Base-by-base conservation (phyloP, 2,797 vertebrate genomes). In the Podarcis lilfordi region DNA sequence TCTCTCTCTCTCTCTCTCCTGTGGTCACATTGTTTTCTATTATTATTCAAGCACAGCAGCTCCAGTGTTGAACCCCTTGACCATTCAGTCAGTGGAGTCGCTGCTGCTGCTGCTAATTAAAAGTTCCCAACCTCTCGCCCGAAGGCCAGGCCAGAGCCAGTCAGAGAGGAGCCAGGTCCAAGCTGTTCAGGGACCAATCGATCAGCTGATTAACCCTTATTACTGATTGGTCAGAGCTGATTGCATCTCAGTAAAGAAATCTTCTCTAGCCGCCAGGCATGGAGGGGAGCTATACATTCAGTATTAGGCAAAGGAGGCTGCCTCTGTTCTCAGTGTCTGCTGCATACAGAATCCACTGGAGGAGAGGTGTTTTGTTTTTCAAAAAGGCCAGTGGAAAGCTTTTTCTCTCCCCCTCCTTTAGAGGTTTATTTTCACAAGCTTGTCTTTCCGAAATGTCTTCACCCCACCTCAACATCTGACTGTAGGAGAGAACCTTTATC, bases 161-260 rank as follows among this genome's bases (percentile, higher is more conserved):
- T 97, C 97, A 93, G 94, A 96, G 96, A 96, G 96, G 96, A 96
- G 96, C 96, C 96, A 95, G 94, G 95, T 90, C 95, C 92, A 85
- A 95, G 93, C 95, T 96, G 96, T 94, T 92, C 93, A 85, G 96
- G 96, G 95, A 95, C 95, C 91, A 95, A 98, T 98, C 97, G 97
- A 98, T 98, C 97, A 97, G 97, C 97, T 98, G 97, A 98, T 98
- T 98, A 98, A 97, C 97, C 96, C 97, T 98, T 96, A 97, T 97
- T 97, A 98, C 97, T 97, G 98, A 98, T 98, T 97, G 98, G 98
- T 97, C 96, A 96, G 96, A 97, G 96, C 96, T 98, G 97, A 98
- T 98, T 98, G 98, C 95, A 97, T 97, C 97, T 96, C 96, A 95
- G 96, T 96, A 96, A 97, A 97, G 96, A 97, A 98, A 98, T 98